Evolutionary conservation across 2,113 vertebrate species (phyloP).

Genomic region (Carlito syrichta): DNA sequence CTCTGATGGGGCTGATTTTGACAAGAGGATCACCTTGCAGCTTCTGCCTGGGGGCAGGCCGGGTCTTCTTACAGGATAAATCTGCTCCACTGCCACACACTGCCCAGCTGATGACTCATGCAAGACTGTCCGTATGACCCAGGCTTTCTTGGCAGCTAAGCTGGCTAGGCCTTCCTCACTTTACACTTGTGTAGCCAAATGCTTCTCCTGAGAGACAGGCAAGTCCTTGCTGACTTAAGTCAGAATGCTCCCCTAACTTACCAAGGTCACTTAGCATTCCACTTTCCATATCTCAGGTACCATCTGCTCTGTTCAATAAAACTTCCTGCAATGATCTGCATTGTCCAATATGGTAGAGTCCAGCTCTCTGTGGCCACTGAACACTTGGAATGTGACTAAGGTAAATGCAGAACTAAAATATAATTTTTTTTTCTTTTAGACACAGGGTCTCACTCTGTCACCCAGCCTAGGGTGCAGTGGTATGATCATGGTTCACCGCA

Average conservation of each 20-base stretch:
- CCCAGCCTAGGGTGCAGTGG: no score
- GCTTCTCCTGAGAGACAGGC: background rate
- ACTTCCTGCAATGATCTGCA: background rate
- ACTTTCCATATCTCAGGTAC: background rate
- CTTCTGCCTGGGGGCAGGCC: background rate
- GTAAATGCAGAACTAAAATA: background rate
- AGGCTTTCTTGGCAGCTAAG: background rate
- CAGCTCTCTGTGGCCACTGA: background rate
- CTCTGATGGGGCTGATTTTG: background rate
- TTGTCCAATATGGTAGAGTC: no score
- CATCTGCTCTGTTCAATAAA: background rate
- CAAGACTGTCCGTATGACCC: background rate
- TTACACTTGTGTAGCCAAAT: background rate
- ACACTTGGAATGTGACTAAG: background rate
- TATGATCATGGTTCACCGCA: no score
- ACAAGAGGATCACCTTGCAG: background rate
- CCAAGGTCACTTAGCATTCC: background rate
- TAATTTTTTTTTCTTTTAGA: no score
- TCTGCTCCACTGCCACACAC: background rate
- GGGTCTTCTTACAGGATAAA: background rate
- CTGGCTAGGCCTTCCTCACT: background rate
- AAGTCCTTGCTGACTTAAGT: background rate
- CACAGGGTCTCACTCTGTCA: no score
- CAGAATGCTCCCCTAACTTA: background rate
- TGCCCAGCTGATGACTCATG: fast-evolving